Conservation (phyloP, 1,140 invertebrate species). For the Panagrolaimus sp. region DNA sequence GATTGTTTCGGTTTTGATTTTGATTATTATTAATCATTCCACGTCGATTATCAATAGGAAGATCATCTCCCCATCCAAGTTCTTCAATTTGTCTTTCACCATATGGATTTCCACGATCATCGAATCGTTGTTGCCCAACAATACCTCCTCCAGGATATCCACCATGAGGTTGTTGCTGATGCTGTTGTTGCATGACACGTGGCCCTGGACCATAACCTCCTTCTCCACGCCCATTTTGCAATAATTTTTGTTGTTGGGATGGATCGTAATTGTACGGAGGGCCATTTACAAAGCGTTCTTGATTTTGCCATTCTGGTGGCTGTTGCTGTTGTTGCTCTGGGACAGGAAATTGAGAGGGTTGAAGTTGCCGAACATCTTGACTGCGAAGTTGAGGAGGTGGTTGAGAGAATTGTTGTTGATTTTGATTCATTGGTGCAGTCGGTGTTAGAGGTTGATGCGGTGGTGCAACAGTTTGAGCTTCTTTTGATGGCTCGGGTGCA, state of each 20-base stretch:
- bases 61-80: not conserved
- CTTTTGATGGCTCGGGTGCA: not conserved
- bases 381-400: slow-evolving; percentile 3
- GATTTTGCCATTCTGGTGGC: not conserved
- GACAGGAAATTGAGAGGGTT: slow-evolving; percentile 2
- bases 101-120: slow-evolving; percentile 5
- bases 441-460: slow-evolving; percentile 5
- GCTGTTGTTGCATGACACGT: not conserved
- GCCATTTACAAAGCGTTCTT: not conserved
- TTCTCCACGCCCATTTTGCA: slow-evolving; percentile 16
- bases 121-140: slow-evolving; percentile 14
- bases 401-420: not conserved
- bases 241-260: slow-evolving; percentile 7
- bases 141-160: not conserved
- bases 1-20: not conserved
- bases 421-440: slow-evolving; percentile 3
- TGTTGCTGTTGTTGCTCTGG: slow-evolving; percentile 8
- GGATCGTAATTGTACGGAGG: not conserved
- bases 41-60: not conserved
- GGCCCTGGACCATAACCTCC: slow-evolving; percentile 15
- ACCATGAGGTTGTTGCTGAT: no score
- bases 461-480: slow-evolving; percentile 17
- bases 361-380: slow-evolving; percentile 27
- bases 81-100: slow-evolving; percentile 8
- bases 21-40: not conserved